These are phyloP conservation scores for Rhabdomys pumilio DNA, from an alignment of 2,797 vertebrate genomes.

Conservation along the genomic window DNA sequence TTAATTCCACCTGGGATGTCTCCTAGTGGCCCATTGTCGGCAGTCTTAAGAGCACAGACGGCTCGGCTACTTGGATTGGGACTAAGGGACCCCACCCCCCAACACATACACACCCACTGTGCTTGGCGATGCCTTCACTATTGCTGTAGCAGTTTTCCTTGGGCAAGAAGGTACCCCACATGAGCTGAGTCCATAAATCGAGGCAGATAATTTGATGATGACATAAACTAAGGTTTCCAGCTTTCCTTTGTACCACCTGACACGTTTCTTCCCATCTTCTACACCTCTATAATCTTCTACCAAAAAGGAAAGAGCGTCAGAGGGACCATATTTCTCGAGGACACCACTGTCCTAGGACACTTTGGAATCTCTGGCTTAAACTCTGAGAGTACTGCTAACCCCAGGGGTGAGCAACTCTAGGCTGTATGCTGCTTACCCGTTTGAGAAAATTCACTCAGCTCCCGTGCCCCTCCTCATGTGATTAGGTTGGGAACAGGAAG, in stretches of 20 bases:
- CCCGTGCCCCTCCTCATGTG: background rate
- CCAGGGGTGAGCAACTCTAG: slow-evolving; percentile 5
- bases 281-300: background rate
- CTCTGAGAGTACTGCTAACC: background rate
- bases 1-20: slow-evolving; percentile 61
- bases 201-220: slow-evolving; percentile 64
- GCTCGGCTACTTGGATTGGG: slow-evolving; percentile 18
- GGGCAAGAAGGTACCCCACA: slow-evolving; percentile 12
- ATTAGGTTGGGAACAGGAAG: slow-evolving; percentile 3
- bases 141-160: slow-evolving; percentile 58
- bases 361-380: slow-evolving; percentile 64
- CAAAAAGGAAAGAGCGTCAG: slow-evolving; percentile 40
- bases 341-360: slow-evolving; percentile 45
- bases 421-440: slow-evolving; percentile 27
- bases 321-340: slow-evolving; percentile 36
- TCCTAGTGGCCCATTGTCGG: slow-evolving; percentile 5
- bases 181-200: slow-evolving; percentile 51
- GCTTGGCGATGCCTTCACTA: background rate
- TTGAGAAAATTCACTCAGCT: slow-evolving; percentile 29
- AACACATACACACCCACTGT: background rate
- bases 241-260: slow-evolving; percentile 45
- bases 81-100: background rate
- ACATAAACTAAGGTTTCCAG: slow-evolving; percentile 17
- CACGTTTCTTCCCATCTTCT: background rate
- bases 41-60: slow-evolving; percentile 38